phyloP scores from a whole-genome alignment of 64 coral and sea anemone genomes.

The Porites lutea region DNA sequence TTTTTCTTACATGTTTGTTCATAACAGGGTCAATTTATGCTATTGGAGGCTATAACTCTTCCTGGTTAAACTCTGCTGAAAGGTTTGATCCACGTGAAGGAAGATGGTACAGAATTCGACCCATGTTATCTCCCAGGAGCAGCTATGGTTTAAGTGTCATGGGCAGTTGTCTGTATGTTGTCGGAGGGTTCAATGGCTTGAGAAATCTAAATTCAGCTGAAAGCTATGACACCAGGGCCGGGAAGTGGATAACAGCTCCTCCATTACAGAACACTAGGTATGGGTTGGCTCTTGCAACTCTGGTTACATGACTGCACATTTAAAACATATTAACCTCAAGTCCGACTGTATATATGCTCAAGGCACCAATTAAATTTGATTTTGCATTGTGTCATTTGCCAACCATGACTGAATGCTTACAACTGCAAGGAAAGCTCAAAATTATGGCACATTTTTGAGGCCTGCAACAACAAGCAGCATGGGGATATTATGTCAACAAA shows the following conservation, averaged over 20 bases:
- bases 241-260: conserved; percentile 61
- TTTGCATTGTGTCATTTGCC: too few species aligned
- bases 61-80: conserved; percentile 74
- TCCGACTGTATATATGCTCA: too few species aligned
- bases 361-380: too few species aligned
- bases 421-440: too few species aligned
- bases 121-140: conserved; percentile 67
- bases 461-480: too few species aligned
- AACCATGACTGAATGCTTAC: too few species aligned
- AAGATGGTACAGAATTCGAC: conserved; percentile 50
- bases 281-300: conserved; percentile 74
- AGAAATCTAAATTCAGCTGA: conserved; percentile 79
- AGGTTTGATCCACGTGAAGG: conserved; percentile 88
- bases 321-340: neutral
- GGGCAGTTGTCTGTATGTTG: conserved; percentile 57
- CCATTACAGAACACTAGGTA: conserved; percentile 75
- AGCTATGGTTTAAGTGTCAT: conserved; percentile 69
- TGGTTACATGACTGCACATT: neutral
- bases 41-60: conserved; percentile 69
- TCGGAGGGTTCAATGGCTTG: conserved; percentile 81
- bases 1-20: neutral
- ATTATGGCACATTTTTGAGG: too few species aligned
- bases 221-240: conserved; percentile 60
- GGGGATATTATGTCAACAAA: too few species aligned
- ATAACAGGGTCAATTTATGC: conserved; percentile 79